phyloP scores from a whole-genome alignment of 2,888 invertebrate species.

The Melinopterus prodromus region DNA sequence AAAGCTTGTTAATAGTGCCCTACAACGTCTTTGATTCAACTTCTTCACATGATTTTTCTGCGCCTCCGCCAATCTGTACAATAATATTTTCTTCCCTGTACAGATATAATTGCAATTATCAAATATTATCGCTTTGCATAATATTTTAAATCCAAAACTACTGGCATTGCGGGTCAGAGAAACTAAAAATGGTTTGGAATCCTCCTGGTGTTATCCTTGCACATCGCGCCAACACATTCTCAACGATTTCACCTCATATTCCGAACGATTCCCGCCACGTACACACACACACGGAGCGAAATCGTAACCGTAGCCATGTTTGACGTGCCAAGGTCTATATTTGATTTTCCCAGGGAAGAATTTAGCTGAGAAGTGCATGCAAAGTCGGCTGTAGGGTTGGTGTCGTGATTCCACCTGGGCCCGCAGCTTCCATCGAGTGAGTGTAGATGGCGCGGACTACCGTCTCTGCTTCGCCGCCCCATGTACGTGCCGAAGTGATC shows the following conservation, averaged over 20 bases:
- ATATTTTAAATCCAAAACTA: too few species aligned
- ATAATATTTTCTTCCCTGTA: too few species aligned
- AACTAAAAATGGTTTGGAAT: too few species aligned
- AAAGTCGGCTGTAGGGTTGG: constrained; percentile 34
- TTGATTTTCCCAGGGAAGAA: constrained; percentile 44
- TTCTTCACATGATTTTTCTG: too few species aligned
- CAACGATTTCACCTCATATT: background rate
- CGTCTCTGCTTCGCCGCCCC: background rate
- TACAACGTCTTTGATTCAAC: too few species aligned
- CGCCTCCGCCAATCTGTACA: too few species aligned
- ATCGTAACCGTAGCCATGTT: constrained; percentile 30
- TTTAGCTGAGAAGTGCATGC: constrained; percentile 40
- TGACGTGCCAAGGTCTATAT: constrained; percentile 44
- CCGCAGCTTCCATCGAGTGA: background rate
- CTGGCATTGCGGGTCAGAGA: too few species aligned
- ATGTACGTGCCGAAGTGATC: background rate
- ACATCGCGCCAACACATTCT: background rate
- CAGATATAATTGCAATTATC: too few species aligned
- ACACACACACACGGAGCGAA: background rate
- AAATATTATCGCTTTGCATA: too few species aligned
- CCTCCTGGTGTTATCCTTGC: too few species aligned
- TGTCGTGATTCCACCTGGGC: constrained; percentile 16
- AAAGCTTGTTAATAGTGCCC: too few species aligned
- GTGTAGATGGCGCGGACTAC: background rate
- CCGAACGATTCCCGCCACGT: background rate